phyloP scores from a whole-genome alignment of 2,113 vertebrate genomes.

The Amblyornis subalaris region DNA sequence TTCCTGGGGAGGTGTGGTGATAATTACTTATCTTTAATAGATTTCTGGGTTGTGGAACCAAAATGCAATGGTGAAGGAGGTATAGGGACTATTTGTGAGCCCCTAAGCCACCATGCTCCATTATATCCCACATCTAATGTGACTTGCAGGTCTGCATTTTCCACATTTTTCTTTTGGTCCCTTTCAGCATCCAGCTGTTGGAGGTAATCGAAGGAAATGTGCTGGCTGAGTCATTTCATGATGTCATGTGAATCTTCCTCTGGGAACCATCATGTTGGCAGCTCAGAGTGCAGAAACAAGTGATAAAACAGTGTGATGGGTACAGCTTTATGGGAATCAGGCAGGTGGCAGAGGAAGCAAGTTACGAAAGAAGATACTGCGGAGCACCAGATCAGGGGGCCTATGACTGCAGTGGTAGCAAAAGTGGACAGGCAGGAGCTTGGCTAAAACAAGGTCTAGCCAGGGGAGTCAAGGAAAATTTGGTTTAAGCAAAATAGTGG shows the following conservation, averaged over 20 bases:
- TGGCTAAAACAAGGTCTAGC: neutral
- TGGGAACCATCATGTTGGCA: neutral
- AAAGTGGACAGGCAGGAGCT: neutral
- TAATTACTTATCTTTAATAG: conserved; percentile 48
- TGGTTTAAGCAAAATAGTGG: neutral
- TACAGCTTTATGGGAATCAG: neutral
- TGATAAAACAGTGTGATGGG: neutral
- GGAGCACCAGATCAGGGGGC: fast-evolving
- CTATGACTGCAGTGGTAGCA: neutral
- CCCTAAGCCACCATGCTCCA: neutral
- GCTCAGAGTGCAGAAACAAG: neutral
- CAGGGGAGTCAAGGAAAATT: neutral
- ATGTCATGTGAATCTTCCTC: neutral
- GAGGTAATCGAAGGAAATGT: neutral
- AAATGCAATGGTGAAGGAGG: neutral
- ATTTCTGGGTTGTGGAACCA: conserved; percentile 6
- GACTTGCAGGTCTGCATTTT: neutral
- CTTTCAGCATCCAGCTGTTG: neutral
- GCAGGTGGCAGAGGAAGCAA: neutral
- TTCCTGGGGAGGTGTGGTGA: conserved; percentile 15
- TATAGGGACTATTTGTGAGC: neutral
- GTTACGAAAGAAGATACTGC: neutral
- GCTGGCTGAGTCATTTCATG: neutral
- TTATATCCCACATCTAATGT: neutral
- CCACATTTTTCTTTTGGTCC: neutral